Evolutionary conservation across 2,888 invertebrate genomes (phyloP), one percentile per base, ranked within the genome.

Genomic region (Physocephala rufipes): DNA sequence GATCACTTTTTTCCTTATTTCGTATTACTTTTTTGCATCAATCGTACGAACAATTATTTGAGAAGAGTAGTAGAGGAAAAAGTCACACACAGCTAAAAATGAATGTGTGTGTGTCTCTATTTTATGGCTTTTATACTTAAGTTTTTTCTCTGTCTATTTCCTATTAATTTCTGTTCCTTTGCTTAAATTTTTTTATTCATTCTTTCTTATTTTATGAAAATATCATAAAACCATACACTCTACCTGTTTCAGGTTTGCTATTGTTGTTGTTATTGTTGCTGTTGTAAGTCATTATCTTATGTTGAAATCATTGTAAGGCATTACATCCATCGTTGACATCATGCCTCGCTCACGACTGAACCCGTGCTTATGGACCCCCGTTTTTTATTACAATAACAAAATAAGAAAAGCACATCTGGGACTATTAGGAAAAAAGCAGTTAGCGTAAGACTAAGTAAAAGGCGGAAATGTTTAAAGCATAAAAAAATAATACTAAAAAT

Each of bases 1-100:
- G 9, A 36, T 9, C 68, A 73, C 67, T 73, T 71, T 69, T 55
- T 51, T 36, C 51, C 12, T 53, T 3, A 51, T 1, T 24, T 67
- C n/a, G 9, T 9, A 36, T 36, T 36, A 9, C n/a, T n/a, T 61
- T 61, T 36, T 30, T 61, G 12, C 4, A 16, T 36, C 55, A 51
- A 51, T 65, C 47, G 45, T 70, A n/a, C n/a, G n/a, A n/a, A n/a
- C n/a, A n/a, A n/a, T n/a, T n/a, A n/a, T n/a, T n/a, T n/a, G n/a
- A n/a, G n/a, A n/a, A n/a, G n/a, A n/a, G 36, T 36, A 36, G 4
- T 36, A 36, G 9, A 36, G 36, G 36, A 4, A 36, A 36, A 36
- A 36, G 36, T 36, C 9, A 9, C 36, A 9, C 53, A 53, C 15
- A 36, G 45, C 26, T 67, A 36, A 36, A 36, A 36, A 36, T 36